These are phyloP conservation scores for Elysia crispata DNA, from an alignment of 2,888 invertebrate genomes.

Conservation along the genomic window DNA sequence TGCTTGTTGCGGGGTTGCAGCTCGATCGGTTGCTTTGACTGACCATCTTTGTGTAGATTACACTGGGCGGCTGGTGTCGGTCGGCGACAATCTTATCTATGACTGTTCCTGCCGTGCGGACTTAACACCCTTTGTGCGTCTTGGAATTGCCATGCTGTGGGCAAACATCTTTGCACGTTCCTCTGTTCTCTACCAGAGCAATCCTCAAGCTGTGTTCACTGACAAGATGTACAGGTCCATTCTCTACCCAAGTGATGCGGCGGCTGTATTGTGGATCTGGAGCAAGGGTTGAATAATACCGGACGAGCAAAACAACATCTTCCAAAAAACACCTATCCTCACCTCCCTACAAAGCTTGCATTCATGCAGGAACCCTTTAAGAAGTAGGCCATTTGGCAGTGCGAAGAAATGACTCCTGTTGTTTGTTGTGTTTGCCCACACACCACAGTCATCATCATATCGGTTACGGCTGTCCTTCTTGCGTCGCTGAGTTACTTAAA, in stretches of 20 bases:
- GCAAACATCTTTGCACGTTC: too few species aligned
- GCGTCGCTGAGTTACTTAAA: constrained; percentile 17
- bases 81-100: too few species aligned
- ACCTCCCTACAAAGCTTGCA: constrained; percentile 34
- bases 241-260: constrained; percentile 33
- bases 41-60: too few species aligned
- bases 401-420: constrained; percentile 31
- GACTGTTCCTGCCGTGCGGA: constrained; percentile 1
- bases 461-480: constrained; percentile 1
- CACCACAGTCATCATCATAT: constrained; percentile 34
- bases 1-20: too few species aligned
- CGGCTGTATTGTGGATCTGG: constrained; percentile 29
- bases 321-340: constrained; percentile 25
- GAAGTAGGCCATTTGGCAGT: constrained; percentile 28
- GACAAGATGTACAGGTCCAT: constrained; percentile 12
- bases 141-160: too few species aligned
- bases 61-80: too few species aligned
- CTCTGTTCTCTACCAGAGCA: too few species aligned
- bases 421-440: constrained; percentile 32
- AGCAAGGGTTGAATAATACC: constrained; percentile 35
- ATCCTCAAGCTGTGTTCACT: too few species aligned
- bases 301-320: constrained; percentile 19
- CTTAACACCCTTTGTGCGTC: constrained; percentile 2
- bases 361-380: constrained; percentile 31
- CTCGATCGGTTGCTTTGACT: too few species aligned